phyloP scores from a whole-genome alignment of 2,888 invertebrate species.

The Drosophila prolongata region DNA sequence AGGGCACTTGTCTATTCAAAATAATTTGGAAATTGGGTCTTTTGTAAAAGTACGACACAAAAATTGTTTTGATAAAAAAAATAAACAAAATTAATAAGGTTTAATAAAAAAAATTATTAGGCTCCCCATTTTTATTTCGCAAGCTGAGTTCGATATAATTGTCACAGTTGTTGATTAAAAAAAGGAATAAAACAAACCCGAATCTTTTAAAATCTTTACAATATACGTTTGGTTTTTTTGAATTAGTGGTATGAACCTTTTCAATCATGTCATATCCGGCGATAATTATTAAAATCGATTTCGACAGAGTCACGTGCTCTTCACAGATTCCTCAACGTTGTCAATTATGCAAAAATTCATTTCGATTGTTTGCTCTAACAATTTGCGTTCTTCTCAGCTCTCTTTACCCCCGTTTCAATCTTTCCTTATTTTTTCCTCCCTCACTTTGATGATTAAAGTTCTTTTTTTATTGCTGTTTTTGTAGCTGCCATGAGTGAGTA shows the following conservation, averaged over 20 bases:
- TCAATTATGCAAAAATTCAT: slow-evolving; percentile 32
- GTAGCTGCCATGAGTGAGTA: slow-evolving; percentile 20
- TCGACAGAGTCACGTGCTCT: slow-evolving; percentile 16
- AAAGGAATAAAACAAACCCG: no score
- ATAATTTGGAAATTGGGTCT: not conserved
- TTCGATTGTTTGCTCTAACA: slow-evolving; percentile 14
- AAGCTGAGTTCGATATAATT: no score
- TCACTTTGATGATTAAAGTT: slow-evolving; percentile 26
- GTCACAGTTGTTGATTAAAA: no score
- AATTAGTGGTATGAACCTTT: not conserved
- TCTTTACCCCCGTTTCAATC: not conserved
- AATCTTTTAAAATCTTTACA: no score
- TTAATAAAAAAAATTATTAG: no score
- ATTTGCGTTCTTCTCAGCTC: slow-evolving; percentile 10
- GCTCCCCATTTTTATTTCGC: no score
- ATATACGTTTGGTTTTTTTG: no score
- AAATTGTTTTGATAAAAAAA: no score
- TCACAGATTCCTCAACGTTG: slow-evolving; percentile 23
- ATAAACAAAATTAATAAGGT: no score
- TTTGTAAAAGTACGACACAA: no score
- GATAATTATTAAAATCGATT: slow-evolving; percentile 31
- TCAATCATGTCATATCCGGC: slow-evolving; percentile 7
- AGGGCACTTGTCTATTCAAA: not conserved
- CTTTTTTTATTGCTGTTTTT: slow-evolving; percentile 10
- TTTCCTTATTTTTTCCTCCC: slow-evolving; percentile 18